Percentiles rank a stretch among this genome's conserved stretches.
These are phyloP conservation scores for Dicyrtomina minuta DNA, from an alignment of 2,888 invertebrate genomes.

Conservation along the genomic window DNA sequence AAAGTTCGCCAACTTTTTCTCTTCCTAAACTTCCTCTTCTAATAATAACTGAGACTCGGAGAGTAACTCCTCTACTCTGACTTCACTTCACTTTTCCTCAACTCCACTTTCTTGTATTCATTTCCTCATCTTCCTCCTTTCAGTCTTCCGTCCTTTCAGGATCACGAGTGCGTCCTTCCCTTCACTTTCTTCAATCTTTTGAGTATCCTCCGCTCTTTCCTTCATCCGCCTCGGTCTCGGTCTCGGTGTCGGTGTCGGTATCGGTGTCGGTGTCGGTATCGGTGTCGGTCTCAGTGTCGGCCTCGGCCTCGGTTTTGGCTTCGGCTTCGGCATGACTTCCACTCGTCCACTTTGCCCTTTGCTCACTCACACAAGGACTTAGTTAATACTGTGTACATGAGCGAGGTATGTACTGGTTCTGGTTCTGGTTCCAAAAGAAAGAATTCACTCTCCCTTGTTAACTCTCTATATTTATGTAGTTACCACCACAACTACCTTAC, in stretches of 20 bases:
- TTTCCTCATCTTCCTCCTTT: background rate
- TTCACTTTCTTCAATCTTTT: background rate
- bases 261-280: background rate
- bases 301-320: too few species aligned
- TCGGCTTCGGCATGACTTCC: too few species aligned
- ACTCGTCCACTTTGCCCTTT: too few species aligned
- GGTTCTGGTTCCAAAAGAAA: too few species aligned
- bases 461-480: too few species aligned
- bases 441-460: too few species aligned
- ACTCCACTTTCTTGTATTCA: background rate
- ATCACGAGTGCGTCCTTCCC: background rate
- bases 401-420: too few species aligned
- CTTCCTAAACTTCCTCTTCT: slow-evolving; percentile 30
- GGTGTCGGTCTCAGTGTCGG: too few species aligned
- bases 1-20: slow-evolving; percentile 36
- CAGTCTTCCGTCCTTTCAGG: background rate
- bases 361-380: too few species aligned
- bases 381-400: too few species aligned
- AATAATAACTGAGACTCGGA: slow-evolving; percentile 20
- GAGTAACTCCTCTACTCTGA: background rate
- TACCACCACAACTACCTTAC: too few species aligned
- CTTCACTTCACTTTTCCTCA: background rate
- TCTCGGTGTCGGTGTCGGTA: background rate
- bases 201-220: background rate
- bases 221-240: background rate